A percentile compares a stretch with the other conserved stretches of the same genome.
These are phyloP conservation scores for Lordiphosa mommai DNA, from an alignment of 1,140 invertebrate species.

Conservation along the genomic window DNA sequence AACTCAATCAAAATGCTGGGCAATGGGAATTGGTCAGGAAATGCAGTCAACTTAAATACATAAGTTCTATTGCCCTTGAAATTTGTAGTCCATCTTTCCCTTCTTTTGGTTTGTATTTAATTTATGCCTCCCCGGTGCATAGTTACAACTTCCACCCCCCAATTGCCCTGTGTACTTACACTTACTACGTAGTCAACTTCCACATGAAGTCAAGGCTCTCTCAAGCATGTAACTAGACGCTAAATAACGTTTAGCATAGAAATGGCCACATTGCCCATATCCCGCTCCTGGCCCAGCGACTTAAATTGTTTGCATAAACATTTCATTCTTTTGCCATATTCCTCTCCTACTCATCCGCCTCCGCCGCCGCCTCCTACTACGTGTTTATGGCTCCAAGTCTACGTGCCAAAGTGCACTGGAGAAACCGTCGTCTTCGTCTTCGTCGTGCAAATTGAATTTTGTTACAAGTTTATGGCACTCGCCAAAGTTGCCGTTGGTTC, in stretches of 20 bases:
- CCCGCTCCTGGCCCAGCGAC: slow-evolving; percentile 6
- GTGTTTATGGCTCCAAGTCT: slow-evolving; percentile 22
- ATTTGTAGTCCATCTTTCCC: too few species aligned
- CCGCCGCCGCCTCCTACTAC: slow-evolving; percentile 16
- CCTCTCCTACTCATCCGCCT: slow-evolving; percentile 17
- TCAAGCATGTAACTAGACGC: slow-evolving; percentile 51
- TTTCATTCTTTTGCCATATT: slow-evolving; percentile 14
- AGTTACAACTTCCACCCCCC: too few species aligned
- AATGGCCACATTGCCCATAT: slow-evolving; percentile 42
- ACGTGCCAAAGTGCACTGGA: slow-evolving; percentile 65
- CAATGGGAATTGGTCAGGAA: too few species aligned
- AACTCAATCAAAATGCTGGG: too few species aligned
- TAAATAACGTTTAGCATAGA: slow-evolving; percentile 68
- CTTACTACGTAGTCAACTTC: too few species aligned
- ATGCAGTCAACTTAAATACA: too few species aligned
- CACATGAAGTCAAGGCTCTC: not conserved
- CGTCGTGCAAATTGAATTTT: slow-evolving; percentile 62
- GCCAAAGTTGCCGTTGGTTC: too few species aligned
- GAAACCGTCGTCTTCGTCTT: slow-evolving; percentile 28
- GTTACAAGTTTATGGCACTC: slow-evolving; percentile 27
- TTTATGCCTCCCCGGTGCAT: too few species aligned
- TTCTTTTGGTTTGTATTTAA: too few species aligned
- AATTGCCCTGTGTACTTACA: too few species aligned
- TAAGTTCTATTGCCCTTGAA: too few species aligned
- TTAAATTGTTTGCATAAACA: slow-evolving; percentile 73